A percentile compares a stretch with the other conserved stretches of the same genome.
These are phyloP conservation scores for Araneus ventricosus DNA, from an alignment of 1,140 invertebrate species.

Conservation along the genomic window DNA sequence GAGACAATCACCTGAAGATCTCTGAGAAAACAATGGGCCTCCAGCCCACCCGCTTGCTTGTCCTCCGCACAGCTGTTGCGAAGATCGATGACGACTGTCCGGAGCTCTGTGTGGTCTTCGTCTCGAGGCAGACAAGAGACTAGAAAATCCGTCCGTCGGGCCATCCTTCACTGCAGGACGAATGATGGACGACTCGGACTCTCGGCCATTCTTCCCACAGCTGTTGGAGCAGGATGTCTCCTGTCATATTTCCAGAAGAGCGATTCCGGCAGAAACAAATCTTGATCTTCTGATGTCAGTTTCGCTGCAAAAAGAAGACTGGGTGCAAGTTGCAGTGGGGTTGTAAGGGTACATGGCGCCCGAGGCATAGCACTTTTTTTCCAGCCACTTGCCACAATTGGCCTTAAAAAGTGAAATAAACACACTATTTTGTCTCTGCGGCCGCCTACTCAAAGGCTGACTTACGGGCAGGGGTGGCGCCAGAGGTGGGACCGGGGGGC, in stretches of 20 bases:
- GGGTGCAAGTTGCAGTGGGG: too few relatives aligned
- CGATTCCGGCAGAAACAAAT: background rate
- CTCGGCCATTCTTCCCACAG: background rate
- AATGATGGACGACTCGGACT: slow-evolving; percentile 54
- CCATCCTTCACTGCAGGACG: slow-evolving; percentile 59
- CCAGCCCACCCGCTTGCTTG: background rate
- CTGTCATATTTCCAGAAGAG: slow-evolving; percentile 12
- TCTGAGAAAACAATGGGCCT: background rate
- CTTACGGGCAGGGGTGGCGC: too few relatives aligned
- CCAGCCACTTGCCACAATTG: too few relatives aligned
- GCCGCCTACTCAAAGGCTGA: too few relatives aligned
- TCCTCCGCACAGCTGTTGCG: background rate
- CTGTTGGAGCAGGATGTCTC: background rate
- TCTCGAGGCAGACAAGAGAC: background rate
- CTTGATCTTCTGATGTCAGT: too few relatives aligned
- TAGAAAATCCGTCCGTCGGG: slow-evolving; percentile 54
- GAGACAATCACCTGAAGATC: background rate
- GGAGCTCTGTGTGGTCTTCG: slow-evolving; percentile 36
- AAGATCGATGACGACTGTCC: slow-evolving; percentile 62
- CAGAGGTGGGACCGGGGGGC: too few relatives aligned
- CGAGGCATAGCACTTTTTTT: too few relatives aligned
- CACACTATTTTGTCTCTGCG: too few relatives aligned
- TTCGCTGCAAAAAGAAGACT: too few relatives aligned
- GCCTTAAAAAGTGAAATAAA: too few relatives aligned
- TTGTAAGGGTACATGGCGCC: too few relatives aligned